These are phyloP conservation scores for Meda fulgida DNA, from an alignment of 2,797 vertebrate species.

Conservation along the genomic window DNA sequence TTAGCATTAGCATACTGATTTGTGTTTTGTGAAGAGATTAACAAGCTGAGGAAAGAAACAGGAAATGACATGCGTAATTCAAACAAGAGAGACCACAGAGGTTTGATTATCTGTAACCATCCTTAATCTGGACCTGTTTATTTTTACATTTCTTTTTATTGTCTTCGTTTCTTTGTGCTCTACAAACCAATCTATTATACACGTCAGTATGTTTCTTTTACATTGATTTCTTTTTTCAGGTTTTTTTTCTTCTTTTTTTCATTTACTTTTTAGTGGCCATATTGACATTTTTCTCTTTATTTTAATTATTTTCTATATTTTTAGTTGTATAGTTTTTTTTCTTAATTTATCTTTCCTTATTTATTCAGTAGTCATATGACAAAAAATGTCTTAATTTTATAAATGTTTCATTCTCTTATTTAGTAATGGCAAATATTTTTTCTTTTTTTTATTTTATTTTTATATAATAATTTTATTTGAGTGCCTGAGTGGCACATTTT, in stretches of 20 bases:
- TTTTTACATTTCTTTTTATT: conserved; percentile 44
- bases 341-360: not conserved
- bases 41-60: conserved; percentile 58
- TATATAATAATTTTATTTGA: not conserved
- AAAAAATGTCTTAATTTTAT: not conserved
- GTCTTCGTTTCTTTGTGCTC: too few relatives aligned
- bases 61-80: conserved; percentile 64
- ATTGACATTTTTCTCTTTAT: not conserved
- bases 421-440: too few relatives aligned
- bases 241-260: not conserved
- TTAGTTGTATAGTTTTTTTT: not conserved
- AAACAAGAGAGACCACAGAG: conserved; percentile 54
- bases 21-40: conserved; percentile 71
- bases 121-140: not conserved
- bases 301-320: not conserved
- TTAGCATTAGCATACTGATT: conserved; percentile 64
- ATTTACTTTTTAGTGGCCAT: not conserved
- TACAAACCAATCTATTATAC: not conserved
- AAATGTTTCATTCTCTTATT: not conserved
- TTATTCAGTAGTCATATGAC: not conserved
- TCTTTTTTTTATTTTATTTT: not conserved
- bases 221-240: not conserved
- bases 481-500: not conserved
- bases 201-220: not conserved
- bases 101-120: conserved; percentile 66